Conservation (phyloP, 35 echinoderm and acorn worm species). For the Lytechinus pictus region DNA sequence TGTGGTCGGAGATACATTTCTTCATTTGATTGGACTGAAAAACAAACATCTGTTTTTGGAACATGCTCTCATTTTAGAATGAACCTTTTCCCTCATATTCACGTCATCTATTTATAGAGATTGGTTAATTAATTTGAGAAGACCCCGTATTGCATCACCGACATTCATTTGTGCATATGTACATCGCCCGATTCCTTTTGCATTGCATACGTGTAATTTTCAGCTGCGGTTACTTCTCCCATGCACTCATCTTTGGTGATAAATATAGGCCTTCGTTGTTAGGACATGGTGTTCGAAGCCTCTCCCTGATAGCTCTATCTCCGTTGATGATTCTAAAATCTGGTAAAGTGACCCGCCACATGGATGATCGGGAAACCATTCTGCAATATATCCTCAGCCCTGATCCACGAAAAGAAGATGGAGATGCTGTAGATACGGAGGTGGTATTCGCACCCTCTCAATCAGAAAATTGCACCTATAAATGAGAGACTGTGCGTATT, state of each 20-base stretch:
- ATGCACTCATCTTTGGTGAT: neutral
- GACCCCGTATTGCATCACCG: neutral
- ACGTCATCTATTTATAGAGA: neutral
- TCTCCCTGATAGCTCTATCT: neutral
- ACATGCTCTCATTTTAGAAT: neutral
- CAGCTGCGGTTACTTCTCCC: neutral
- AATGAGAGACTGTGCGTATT: too few relatives aligned
- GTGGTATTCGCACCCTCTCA: too few relatives aligned
- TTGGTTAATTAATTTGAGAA: neutral
- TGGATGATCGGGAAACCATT: slow-evolving; percentile 22
- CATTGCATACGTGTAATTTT: neutral
- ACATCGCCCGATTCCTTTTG: neutral
- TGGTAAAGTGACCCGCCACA: slow-evolving; percentile 28
- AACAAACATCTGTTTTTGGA: neutral
- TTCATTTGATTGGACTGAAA: too few relatives aligned
- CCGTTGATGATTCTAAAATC: slow-evolving; percentile 40
- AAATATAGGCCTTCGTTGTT: slow-evolving; percentile 3
- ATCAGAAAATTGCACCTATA: too few relatives aligned
- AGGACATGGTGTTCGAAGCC: neutral
- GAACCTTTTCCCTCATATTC: neutral
- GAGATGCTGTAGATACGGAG: neutral
- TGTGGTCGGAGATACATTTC: neutral
- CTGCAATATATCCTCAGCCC: neutral
- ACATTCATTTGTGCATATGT: neutral
- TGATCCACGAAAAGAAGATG: neutral